These are phyloP conservation scores for Diarsia dahlii DNA, from an alignment of 2,888 invertebrate species.

Conservation along the genomic window DNA sequence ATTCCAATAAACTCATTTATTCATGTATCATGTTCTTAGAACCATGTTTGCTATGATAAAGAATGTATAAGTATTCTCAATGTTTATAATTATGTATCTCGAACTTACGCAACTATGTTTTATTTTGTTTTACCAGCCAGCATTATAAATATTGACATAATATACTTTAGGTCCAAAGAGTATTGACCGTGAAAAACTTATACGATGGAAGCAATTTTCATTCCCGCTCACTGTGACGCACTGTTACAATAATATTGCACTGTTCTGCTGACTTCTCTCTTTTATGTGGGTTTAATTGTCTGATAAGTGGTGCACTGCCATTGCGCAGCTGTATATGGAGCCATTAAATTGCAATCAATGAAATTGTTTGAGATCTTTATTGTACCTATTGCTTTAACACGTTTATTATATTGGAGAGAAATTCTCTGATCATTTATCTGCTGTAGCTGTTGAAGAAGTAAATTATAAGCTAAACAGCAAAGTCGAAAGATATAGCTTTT, in stretches of 20 bases:
- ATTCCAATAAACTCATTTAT: not conserved
- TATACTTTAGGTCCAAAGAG: constrained; percentile 45
- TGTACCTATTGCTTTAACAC: constrained; percentile 16
- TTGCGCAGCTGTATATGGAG: constrained; percentile 36
- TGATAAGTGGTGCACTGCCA: constrained; percentile 57
- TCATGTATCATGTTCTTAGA: constrained; percentile 7
- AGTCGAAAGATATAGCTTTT: not conserved
- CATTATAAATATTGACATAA: constrained; percentile 54
- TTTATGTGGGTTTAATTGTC: constrained; percentile 66
- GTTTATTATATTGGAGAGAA: constrained; percentile 7
- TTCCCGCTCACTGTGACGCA: constrained; percentile 70
- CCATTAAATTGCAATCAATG: constrained; percentile 56
- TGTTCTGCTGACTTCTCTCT: constrained; percentile 68
- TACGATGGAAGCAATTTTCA: constrained; percentile 71
- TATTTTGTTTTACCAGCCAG: constrained; percentile 17
- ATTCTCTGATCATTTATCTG: not conserved
- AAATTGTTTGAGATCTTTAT: constrained; percentile 26
- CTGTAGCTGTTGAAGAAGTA: no score
- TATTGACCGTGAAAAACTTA: constrained; percentile 71
- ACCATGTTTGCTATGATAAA: constrained; percentile 17
- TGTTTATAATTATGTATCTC: constrained; percentile 22
- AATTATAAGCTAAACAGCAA: not conserved
- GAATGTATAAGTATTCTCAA: constrained; percentile 10
- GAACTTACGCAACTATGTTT: constrained; percentile 24
- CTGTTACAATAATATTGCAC: constrained; percentile 71